A percentile compares a stretch with the other conserved stretches of the same genome.
phyloP scores from a whole-genome alignment of 2,113 vertebrate genomes.

The Semnornis frantzii region DNA sequence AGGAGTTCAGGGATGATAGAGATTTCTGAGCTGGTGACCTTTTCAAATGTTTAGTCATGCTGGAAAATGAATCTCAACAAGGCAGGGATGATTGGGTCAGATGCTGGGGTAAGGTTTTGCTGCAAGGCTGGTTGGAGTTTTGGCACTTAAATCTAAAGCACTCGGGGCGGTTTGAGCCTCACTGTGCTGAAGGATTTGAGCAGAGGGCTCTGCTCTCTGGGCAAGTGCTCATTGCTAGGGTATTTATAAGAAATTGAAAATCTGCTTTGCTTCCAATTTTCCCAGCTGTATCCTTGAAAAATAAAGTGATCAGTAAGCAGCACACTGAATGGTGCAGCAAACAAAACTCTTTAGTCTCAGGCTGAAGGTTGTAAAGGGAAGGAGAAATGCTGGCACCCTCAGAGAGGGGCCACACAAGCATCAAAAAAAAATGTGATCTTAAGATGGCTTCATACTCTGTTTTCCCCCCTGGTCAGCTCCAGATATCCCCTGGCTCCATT shows the following conservation, averaged over 20 bases:
- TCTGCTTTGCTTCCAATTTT: neutral
- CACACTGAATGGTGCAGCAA: neutral
- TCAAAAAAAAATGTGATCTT: neutral
- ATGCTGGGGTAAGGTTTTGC: neutral
- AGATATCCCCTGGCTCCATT: neutral
- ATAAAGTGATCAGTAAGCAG: neutral
- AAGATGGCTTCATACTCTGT: neutral
- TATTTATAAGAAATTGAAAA: neutral
- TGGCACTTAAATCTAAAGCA: neutral
- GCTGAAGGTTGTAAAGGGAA: neutral
- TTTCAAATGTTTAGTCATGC: neutral
- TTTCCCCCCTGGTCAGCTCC: neutral
- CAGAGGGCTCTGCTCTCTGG: neutral
- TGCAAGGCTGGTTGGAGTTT: neutral
- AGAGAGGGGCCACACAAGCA: neutral
- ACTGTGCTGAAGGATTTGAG: neutral
- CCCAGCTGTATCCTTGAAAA: neutral
- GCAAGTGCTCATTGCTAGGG: neutral
- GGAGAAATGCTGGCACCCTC: neutral
- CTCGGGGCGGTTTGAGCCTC: neutral
- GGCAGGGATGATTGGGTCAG: neutral
- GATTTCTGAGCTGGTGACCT: neutral
- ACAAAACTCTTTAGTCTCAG: neutral
- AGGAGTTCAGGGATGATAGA: neutral
- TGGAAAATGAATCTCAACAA: neutral